phyloP scores from a whole-genome alignment of 2,797 vertebrate genomes.

The Ctenopoma multispine region DNA sequence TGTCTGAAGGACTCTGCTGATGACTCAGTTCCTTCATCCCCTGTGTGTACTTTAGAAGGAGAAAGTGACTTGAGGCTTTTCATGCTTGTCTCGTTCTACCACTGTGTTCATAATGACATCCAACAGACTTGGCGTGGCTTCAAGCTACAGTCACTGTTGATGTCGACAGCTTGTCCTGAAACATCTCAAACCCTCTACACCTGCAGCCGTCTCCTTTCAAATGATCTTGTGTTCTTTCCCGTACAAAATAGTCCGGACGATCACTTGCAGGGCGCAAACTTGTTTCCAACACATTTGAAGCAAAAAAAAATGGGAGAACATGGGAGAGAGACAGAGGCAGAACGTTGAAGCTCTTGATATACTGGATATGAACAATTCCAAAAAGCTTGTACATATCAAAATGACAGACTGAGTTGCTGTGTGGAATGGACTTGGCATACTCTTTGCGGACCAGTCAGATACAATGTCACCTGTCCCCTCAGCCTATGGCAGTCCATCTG shows the following conservation, averaged over 20 bases:
- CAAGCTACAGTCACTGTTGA: constrained; percentile 2
- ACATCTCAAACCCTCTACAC: constrained; percentile 12
- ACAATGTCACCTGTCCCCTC: constrained; percentile 79
- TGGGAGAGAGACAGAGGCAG: too few species aligned
- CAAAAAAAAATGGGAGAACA: background rate
- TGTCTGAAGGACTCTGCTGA: constrained; percentile 11
- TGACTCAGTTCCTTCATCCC: constrained; percentile 7
- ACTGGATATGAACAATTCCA: too few species aligned
- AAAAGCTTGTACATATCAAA: background rate
- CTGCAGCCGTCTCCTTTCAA: background rate
- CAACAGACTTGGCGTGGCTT: constrained; percentile 12
- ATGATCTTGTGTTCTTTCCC: background rate
- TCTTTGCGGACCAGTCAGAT: constrained; percentile 1
- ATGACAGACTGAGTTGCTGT: background rate
- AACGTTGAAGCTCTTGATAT: too few species aligned
- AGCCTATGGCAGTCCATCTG: constrained; percentile 74
- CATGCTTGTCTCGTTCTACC: background rate
- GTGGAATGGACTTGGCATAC: background rate
- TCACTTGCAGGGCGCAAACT: background rate
- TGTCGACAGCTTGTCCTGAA: constrained; percentile 15
- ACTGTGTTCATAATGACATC: constrained; percentile 17
- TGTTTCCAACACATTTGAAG: background rate
- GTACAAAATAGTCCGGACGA: background rate
- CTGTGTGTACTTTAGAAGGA: background rate
- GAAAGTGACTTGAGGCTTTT: constrained; percentile 9